Evolutionary conservation across 1,140 invertebrate genomes (phyloP), one percentile per base, ranked within the genome.

Genomic region (Radopholus similis): DNA sequence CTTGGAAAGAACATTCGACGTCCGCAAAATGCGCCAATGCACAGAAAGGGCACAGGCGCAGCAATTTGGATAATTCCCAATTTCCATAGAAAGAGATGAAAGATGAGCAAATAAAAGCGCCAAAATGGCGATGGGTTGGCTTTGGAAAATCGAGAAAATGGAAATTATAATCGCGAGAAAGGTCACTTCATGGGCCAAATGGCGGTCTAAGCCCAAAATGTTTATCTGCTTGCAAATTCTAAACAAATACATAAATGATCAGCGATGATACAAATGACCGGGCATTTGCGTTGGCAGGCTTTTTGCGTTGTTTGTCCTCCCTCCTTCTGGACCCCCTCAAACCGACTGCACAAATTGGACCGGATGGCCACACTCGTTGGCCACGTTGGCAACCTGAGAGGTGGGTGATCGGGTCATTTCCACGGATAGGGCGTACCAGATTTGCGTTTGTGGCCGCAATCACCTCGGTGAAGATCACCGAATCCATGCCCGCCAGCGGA

Each of bases 391-490:
- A 54, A 9, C 11, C 11, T 18, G 11, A 54, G 11, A 13, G 11
- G 11, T 11, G 11, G 11, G 23, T 26, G 51, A 54, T 13, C 32
- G 23, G 11, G 21, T 28, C 21, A 18, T 18, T 11, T 1, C 51
- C 32, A 15, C 23, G 1, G 21, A 54, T 59, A 13, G 13, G 26
- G 53, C 4, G 72, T 68, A 73, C 63, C 30, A 74, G 28, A 59
- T 74, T 74, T n/a, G 73, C 73, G 42, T 74, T 74, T 21, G 73
- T 77, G 8, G 76, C 73, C 28, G 70, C 62, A 15, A 74, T 47
- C 28, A 74, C 55, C 53, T 74, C 73, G 21, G 44, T 64, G 44
- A 74, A 74, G 40, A 74, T 51, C 26, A 34, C 34, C 30, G 56
- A 38, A 32, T 23, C n/a, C 11, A 38, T 35, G 28, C 58, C 47